Evolutionary conservation across 2,113 vertebrate species (phyloP), one percentile per base, ranked within the genome.

Genomic region (Onychostoma macrolepis): DNA sequence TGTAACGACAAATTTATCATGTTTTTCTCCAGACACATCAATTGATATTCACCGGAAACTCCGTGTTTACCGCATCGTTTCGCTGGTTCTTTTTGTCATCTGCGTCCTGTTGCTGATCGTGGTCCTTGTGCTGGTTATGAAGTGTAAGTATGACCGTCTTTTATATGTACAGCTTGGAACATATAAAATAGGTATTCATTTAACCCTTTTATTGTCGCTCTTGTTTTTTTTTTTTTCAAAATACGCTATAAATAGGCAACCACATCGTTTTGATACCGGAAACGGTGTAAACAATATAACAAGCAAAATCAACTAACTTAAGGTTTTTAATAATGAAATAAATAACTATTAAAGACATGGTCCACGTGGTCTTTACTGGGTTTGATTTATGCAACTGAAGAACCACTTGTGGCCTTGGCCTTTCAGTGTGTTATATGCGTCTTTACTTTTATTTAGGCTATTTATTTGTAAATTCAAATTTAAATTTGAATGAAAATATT

Each of bases 111-210:
- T 95, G 33, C 79, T 94, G 88, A 24, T 93, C 78, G 38, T 84
- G 10, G 0, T 93, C 72, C 41, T 93, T n/a, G 0, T 88, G 2
- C 87, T 95, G 61, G 6, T 33, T 56, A 0, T 91, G 41, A 94
- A 93, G 88, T 13, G 94, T 95, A 90, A 94, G 94, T 93, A 63
- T 24, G 48, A 30, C 13, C 48, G 3, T 45, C 6, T 26, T 72
- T 26, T 26, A 26, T 6, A 24, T 72, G 24, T 13, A 74, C 36
- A 74, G 10, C 21, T 43, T n/a, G 71, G 21, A 74, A 43, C 11
- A 9, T 41, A 10, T 26, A 12, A 28, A 1, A 65, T 71, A 21
- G 33, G 12, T 15, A 43, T 24, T 43, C 11, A 43, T 21, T 43
- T 38, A 74, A 24, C 28, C 17, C 6, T 71, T 71, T 8, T 21